Percentiles rank a stretch among this genome's conserved stretches.
phyloP scores from a whole-genome alignment of 1,140 invertebrate genomes.

The Neodiprion lecontei region DNA sequence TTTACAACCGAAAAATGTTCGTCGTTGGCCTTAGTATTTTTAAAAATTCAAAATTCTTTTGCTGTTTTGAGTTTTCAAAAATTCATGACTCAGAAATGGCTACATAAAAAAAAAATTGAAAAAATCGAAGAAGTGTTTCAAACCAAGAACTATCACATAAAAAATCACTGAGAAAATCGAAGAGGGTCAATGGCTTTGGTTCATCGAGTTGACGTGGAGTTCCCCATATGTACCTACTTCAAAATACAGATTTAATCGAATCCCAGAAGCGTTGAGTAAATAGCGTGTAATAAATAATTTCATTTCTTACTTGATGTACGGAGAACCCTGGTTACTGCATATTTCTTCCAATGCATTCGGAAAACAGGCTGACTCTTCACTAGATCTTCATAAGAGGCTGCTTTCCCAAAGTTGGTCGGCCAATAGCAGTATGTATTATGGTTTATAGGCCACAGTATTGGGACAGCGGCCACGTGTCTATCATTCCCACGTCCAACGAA shows the following conservation, averaged over 20 bases:
- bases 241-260: not conserved
- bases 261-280: not conserved
- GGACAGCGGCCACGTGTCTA: not conserved
- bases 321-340: not conserved
- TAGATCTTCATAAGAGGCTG: not conserved
- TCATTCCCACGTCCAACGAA: not conserved
- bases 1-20: too few species aligned
- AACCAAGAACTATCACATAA: too few species aligned
- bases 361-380: not conserved
- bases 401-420: not conserved
- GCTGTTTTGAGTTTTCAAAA: too few species aligned
- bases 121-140: not conserved
- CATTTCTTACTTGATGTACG: not conserved
- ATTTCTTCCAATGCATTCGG: not conserved
- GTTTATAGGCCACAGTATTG: not conserved
- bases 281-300: not conserved
- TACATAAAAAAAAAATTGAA: not conserved
- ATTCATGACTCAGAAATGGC: too few species aligned
- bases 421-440: not conserved
- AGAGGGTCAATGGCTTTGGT: too few species aligned
- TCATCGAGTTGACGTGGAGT: too few species aligned
- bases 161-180: too few species aligned
- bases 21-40: too few species aligned
- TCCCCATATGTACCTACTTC: too few species aligned
- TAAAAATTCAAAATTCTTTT: too few species aligned